Percentiles rank a stretch among this genome's conserved stretches.
These are phyloP conservation scores for Sweltsa coloradensis DNA, from an alignment of 1,140 invertebrate species.

Conservation along the genomic window DNA sequence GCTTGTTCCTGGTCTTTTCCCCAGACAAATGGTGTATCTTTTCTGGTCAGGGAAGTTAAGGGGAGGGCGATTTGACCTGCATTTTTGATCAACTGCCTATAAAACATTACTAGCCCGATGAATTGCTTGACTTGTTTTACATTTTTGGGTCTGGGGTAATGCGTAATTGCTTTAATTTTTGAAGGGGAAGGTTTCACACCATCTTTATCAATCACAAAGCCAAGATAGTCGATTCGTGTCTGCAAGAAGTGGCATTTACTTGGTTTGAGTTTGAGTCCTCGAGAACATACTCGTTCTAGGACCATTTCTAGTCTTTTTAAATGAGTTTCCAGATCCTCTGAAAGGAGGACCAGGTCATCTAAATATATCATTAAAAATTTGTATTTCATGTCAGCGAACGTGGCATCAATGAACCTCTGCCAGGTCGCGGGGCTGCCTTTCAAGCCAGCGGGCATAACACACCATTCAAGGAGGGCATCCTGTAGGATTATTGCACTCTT, in stretches of 20 bases:
- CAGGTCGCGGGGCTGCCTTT: too few relatives aligned
- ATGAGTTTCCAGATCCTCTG: background rate
- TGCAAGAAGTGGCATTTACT: conserved; percentile 22
- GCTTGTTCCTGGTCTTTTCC: conserved; percentile 12
- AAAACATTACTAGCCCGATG: conserved; percentile 26
- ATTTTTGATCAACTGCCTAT: conserved; percentile 25
- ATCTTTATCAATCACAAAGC: conserved; percentile 23
- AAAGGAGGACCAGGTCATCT: too few relatives aligned
- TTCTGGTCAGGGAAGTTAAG: conserved; percentile 21
- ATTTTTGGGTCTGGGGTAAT: conserved; percentile 24
- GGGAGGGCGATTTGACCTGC: conserved; percentile 22
- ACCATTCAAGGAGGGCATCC: too few relatives aligned
- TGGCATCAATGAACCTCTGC: too few relatives aligned
- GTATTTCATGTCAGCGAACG: too few relatives aligned
- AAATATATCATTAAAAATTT: too few relatives aligned
- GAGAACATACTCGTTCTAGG: background rate
- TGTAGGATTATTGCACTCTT: too few relatives aligned
- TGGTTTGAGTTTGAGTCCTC: background rate
- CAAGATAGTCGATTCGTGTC: conserved; percentile 26
- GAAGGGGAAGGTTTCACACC: conserved; percentile 25
- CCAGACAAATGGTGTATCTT: conserved; percentile 7
- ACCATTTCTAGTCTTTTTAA: background rate
- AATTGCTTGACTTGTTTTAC: conserved; percentile 24
- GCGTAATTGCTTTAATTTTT: conserved; percentile 24
- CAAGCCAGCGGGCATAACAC: too few relatives aligned